Base-by-base conservation (phyloP, 2,113 vertebrate genomes). In the Anser cygnoides region DNA sequence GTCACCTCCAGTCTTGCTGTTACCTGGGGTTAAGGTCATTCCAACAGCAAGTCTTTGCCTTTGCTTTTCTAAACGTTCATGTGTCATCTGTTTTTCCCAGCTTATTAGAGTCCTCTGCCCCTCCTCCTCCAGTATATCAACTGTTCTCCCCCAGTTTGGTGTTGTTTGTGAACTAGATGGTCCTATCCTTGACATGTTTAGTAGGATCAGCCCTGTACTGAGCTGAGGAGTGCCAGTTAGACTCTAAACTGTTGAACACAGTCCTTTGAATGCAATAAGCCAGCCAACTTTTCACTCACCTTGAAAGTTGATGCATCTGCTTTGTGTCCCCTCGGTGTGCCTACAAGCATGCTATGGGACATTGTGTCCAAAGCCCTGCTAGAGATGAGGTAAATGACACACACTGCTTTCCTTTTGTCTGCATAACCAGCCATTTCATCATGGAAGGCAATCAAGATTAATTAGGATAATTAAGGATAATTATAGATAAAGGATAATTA, bases 401-500 rank as follows among this genome's bases (percentile, higher is more conserved):
- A 41, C 25, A 37, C 43, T 4, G 1, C 70, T 84, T 91, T 95
- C 43, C 41, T 25, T 68, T 92, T 75, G 81, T 93, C 91, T 92
- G 87, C 39, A 93, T 57, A 87, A 18, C 73, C 70, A 57, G 70
- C 39, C 26, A 55, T 50, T 94, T 89, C 31, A 41, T 82, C 39
- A 11, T 79, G 70, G 58, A 95, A 87, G 33, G 78, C 80, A 95
- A 95, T 95, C 91, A 91, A 93, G 94, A 96, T 95, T 94, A 97
- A 97, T 96, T 92, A 87, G 81, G 58, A 89, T 95, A 96, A 97
- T 96, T 96, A 95, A 93, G 87, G 78, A 58, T 95, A 87, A 97
- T 96, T 96, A 94, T 61, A 96, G 92, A 95, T 92, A 95, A 87
- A 89, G 94, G 80, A 78, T 95, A 97, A 93, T 95, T 95, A 95